phyloP scores from a whole-genome alignment of 2,797 vertebrate genomes.

The Acipenser ruthenus region DNA sequence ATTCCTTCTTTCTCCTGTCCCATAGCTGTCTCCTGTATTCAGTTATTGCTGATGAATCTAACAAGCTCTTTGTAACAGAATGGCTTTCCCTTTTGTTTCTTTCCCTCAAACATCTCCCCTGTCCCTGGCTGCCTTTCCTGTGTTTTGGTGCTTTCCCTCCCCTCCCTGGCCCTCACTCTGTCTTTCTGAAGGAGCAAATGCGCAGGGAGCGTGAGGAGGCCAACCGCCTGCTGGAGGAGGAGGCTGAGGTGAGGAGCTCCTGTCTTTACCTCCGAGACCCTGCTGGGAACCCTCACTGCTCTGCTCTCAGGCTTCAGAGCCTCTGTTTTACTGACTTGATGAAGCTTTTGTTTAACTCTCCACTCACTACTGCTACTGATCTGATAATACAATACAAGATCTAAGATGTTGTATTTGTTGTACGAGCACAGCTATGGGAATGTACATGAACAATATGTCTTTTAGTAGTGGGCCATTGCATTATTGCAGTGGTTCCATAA shows the following conservation, averaged over 20 bases:
- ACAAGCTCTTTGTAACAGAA: conserved; percentile 9
- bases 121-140: conserved; percentile 25
- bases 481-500: no score
- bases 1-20: conserved; percentile 27
- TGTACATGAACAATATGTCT: no score
- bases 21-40: conserved; percentile 18
- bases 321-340: no score
- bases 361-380: no score
- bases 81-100: conserved; percentile 6
- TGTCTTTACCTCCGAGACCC: background rate
- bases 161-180: conserved; percentile 34
- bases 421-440: no score
- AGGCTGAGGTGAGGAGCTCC: conserved; percentile 74
- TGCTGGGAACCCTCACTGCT: background rate
- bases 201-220: conserved; percentile 81
- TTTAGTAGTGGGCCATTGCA: no score
- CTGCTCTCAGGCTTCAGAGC: no score
- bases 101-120: conserved; percentile 25
- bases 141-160: conserved; percentile 17
- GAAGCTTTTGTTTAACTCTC: no score
- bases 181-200: conserved; percentile 76
- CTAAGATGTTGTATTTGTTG: no score
- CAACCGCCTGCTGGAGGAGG: conserved; percentile 75
- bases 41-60: no score
- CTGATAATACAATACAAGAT: no score